Evolutionary conservation across 2,888 invertebrate genomes (phyloP).

Genomic region (Anagyrus pseudococci): DNA sequence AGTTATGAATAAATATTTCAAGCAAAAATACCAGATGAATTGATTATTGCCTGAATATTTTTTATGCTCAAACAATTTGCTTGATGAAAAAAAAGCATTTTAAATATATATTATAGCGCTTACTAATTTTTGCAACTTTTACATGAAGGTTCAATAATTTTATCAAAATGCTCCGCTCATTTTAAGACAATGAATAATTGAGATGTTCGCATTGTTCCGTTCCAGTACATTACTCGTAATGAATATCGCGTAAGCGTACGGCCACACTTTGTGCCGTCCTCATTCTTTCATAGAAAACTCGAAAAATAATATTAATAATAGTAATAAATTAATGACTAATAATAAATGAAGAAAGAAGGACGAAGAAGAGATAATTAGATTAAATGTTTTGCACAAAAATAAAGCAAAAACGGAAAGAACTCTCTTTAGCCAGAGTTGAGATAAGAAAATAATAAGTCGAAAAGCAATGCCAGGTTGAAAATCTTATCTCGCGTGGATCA

Average conservation of each 20-base stretch:
- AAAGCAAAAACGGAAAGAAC: conserved; percentile 23
- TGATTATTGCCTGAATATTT: conserved; percentile 2
- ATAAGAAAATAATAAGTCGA: conserved; percentile 38
- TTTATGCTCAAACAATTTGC: conserved; percentile 17
- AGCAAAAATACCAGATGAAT: conserved; percentile 10
- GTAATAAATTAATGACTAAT: conserved; percentile 7
- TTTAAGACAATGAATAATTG: conserved; percentile 31
- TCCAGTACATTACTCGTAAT: conserved; percentile 34
- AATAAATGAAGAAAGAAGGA: conserved; percentile 20
- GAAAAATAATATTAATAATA: conserved; percentile 2
- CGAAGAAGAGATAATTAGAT: conserved; percentile 32
- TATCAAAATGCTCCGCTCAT: conserved; percentile 23
- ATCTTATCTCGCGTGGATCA: conserved; percentile 26
- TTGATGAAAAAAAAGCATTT: conserved; percentile 11
- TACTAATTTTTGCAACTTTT: conserved; percentile 30
- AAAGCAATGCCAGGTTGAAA: conserved; percentile 32
- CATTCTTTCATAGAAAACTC: conserved; percentile 22
- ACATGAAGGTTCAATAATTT: conserved; percentile 12
- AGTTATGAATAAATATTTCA: conserved; percentile 1
- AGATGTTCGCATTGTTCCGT: conserved; percentile 35
- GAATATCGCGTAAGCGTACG: conserved; percentile 30
- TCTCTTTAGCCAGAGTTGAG: conserved; percentile 34
- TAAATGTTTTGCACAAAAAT: conserved; percentile 40
- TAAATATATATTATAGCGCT: conserved; percentile 14
- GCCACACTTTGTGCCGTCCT: conserved; percentile 29